Conservation (phyloP, 2,888 invertebrate species). For the Nowickia ferox region DNA sequence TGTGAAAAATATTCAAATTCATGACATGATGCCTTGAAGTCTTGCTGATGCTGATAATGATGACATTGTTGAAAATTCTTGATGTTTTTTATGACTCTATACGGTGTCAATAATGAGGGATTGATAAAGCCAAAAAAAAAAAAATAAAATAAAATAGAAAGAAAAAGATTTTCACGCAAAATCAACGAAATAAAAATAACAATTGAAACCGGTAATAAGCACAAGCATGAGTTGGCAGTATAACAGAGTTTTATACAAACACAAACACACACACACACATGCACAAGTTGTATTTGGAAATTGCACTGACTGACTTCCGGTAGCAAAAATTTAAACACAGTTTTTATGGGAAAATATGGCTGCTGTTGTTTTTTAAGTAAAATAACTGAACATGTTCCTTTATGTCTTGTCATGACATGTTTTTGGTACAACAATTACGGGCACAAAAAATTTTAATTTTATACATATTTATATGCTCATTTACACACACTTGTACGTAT, state of each 20-base stretch:
- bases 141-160: neutral
- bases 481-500: no score
- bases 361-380: constrained; percentile 19
- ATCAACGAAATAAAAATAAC: constrained; percentile 2
- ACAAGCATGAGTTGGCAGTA: constrained; percentile 10
- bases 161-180: constrained; percentile 4
- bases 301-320: constrained; percentile 37
- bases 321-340: neutral
- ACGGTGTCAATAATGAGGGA: constrained; percentile 64
- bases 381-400: neutral
- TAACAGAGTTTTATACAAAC: neutral
- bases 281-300: constrained; percentile 18
- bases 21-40: neutral
- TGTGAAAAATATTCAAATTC: constrained; percentile 22
- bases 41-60: constrained; percentile 58
- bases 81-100: constrained; percentile 48
- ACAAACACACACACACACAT: no score
- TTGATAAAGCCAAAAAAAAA: constrained; percentile 47
- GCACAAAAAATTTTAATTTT: neutral
- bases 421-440: neutral
- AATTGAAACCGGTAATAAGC: constrained; percentile 39
- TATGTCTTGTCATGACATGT: constrained; percentile 12
- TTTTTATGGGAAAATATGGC: neutral
- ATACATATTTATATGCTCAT: neutral
- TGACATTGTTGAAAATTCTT: constrained; percentile 65